Base-by-base conservation (phyloP, 2,888 invertebrate genomes). In the Trissolcus brochymenae region DNA sequence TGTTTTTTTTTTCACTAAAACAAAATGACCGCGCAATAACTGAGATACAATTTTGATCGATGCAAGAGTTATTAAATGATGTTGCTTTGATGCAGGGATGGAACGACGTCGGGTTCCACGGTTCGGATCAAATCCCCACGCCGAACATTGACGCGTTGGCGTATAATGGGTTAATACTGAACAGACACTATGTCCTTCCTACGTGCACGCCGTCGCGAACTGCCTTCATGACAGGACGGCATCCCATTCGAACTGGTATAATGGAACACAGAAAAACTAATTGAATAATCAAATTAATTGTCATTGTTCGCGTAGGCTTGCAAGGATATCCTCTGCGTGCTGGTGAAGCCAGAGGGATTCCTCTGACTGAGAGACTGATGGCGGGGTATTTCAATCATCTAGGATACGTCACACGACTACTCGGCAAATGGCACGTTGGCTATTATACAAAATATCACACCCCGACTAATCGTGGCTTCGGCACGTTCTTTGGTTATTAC, bases 71-170 rank as follows among this genome's bases (percentile, higher is more conserved):
- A 35, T 35, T 3, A 35, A 35, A 35, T 11, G 35, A 35, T 11
- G 35, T 35, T 17, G 7, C 4, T 13, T 51, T 51, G 4, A 25
- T 6, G 50, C 17, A 88, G 97, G 97, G 98, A 6, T 96, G 95
- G 94, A 95, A 96, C 86, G 97, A 97, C 88, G 94, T 97, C 1
- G 94, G 96, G 68, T 96, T 95, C 85, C 97, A 96, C 83, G 97
- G 97, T 0, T 94, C 94, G 0, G 91, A 94, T 82, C 94, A 97
- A 90, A 95, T 96, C 82, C 92, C 94, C 46, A 97, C 97, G 0
- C 96, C 97, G 4, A 97, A 97, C 86, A 94, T 98, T 68, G 97
- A 97, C 88, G 93, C 94, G 0, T 86, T 97, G 81, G 97, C 95
- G 0, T 95, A 94, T 85, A 93, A 94, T 85, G 96, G 97, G 1